Percentiles rank a stretch among this genome's conserved stretches.
phyloP scores from a whole-genome alignment of 2,888 invertebrate genomes.

The Chloromyia formosa region DNA sequence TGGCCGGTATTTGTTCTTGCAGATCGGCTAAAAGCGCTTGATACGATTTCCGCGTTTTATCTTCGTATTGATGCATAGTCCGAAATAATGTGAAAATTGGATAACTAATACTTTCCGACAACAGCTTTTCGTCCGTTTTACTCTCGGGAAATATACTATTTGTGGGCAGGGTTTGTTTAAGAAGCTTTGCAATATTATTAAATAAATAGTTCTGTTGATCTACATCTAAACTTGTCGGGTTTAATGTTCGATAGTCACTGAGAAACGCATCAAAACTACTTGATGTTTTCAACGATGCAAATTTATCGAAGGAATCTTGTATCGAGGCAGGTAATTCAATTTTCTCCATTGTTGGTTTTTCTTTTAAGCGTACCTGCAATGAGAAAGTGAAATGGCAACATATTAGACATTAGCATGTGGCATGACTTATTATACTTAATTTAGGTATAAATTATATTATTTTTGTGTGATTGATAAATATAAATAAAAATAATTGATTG shows the following conservation, averaged over 20 bases:
- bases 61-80: conserved; percentile 80
- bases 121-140: conserved; percentile 68
- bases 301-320: conserved; percentile 62
- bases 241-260: conserved; percentile 60
- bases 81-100: conserved; percentile 90
- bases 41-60: conserved; percentile 79
- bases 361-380: conserved; percentile 62
- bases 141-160: conserved; percentile 66
- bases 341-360: conserved; percentile 62
- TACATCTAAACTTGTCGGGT: conserved; percentile 60
- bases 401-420: neutral
- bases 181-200: conserved; percentile 59
- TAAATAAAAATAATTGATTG: too few relatives aligned
- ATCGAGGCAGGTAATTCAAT: conserved; percentile 61
- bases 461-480: too few relatives aligned
- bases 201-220: conserved; percentile 63
- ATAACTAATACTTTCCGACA: conserved; percentile 80
- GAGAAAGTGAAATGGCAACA: conserved; percentile 21
- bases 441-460: too few relatives aligned
- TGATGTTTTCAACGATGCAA: conserved; percentile 59
- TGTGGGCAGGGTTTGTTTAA: conserved; percentile 62
- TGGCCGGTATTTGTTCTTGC: conserved; percentile 74
- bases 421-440: too few relatives aligned
- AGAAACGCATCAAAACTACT: conserved; percentile 62
- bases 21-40: conserved; percentile 84